Percentiles rank a stretch among this genome's conserved stretches.
Conservation (phyloP, 2,888 invertebrate species). For the Drosophila siamana region DNA sequence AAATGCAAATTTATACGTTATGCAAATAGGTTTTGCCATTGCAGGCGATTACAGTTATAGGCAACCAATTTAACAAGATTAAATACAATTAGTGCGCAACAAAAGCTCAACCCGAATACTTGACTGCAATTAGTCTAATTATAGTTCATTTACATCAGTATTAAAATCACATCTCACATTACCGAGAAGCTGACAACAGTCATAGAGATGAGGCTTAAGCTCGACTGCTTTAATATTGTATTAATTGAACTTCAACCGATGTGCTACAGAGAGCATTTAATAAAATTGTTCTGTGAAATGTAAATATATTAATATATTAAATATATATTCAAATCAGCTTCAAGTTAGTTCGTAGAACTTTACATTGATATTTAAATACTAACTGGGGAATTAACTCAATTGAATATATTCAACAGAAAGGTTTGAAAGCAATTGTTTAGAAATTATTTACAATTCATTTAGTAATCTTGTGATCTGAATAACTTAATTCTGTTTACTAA, state of each 20-base stretch:
- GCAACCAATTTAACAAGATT: constrained; percentile 53
- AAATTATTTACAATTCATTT: too few species aligned
- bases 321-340: too few species aligned
- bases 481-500: background rate
- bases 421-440: too few species aligned
- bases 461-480: too few species aligned
- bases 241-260: background rate
- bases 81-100: constrained; percentile 47
- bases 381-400: too few species aligned
- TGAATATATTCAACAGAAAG: too few species aligned
- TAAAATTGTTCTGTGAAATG: too few species aligned
- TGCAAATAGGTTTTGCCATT: constrained; percentile 42
- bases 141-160: constrained; percentile 21
- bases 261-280: background rate
- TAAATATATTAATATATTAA: too few species aligned
- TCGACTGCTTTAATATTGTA: background rate
- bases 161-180: constrained; percentile 16
- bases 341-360: too few species aligned
- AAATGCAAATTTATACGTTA: constrained; percentile 58
- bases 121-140: constrained; percentile 53
- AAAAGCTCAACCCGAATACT: constrained; percentile 23
- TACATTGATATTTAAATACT: too few species aligned
- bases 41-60: constrained; percentile 39
- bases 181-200: background rate
- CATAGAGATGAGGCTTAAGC: background rate